Conservation (phyloP, 64 coral and sea anemone species). For the Montipora foliosa region DNA sequence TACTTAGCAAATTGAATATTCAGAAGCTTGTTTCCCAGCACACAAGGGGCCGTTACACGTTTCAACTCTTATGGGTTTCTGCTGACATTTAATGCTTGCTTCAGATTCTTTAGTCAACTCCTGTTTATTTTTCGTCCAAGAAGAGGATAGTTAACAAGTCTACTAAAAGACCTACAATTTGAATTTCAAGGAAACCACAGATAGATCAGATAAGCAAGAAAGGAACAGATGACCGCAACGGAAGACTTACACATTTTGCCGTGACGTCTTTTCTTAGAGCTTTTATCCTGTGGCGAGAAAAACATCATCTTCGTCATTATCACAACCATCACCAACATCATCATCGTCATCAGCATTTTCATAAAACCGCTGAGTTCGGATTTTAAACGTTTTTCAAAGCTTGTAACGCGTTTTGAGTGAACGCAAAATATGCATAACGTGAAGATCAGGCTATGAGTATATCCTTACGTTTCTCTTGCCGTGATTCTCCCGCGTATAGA, state of each 20-base stretch:
- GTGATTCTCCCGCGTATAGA: constrained; percentile 86
- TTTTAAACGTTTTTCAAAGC: too few species aligned
- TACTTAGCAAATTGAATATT: too few species aligned
- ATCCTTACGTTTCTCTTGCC: constrained; percentile 92
- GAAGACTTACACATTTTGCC: constrained; percentile 90
- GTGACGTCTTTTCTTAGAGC: constrained; percentile 96
- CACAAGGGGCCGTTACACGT: too few species aligned
- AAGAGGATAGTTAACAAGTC: too few species aligned
- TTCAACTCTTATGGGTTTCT: too few species aligned
- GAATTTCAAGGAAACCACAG: too few species aligned
- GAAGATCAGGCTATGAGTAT: background rate
- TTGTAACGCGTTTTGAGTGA: too few species aligned
- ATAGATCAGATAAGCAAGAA: background rate
- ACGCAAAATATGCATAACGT: background rate
- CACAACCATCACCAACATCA: background rate
- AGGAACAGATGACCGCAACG: background rate
- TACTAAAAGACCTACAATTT: background rate
- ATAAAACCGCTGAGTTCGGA: background rate
- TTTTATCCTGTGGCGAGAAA: constrained; percentile 61
- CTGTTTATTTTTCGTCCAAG: too few species aligned
- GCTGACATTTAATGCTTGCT: too few species aligned
- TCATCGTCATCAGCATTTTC: background rate
- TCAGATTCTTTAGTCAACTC: too few species aligned
- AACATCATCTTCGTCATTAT: background rate
- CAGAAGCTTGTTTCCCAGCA: too few species aligned